Conservation (phyloP, 2,797 vertebrate species). For the Macropus fuliginosus region DNA sequence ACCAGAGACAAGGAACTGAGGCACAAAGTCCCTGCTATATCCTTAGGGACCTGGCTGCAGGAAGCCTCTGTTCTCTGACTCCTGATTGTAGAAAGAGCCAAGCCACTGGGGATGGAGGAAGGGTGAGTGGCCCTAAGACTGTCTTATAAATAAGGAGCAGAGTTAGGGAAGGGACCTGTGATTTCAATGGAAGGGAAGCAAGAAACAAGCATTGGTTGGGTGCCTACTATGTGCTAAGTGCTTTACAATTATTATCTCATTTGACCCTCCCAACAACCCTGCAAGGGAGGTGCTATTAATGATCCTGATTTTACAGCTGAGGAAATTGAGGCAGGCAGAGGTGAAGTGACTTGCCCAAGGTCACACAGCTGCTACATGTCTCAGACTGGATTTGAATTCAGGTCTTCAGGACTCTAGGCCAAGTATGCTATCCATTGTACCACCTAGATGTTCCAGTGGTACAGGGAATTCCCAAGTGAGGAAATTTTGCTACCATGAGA, state of each 20-base stretch:
- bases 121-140: too few species aligned
- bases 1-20: neutral
- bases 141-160: too few species aligned
- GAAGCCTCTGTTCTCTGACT: neutral
- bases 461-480: too few species aligned
- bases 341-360: neutral
- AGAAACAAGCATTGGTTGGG: neutral
- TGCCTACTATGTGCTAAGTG: neutral
- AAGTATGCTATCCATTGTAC: too few species aligned
- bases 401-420: too few species aligned
- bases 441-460: too few species aligned
- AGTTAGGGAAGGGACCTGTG: neutral
- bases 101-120: neutral
- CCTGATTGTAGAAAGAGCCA: too few species aligned
- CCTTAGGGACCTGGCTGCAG: neutral
- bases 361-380: neutral
- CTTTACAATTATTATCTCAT: too few species aligned
- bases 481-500: too few species aligned
- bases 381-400: neutral
- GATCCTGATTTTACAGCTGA: neutral
- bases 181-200: neutral
- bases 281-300: neutral
- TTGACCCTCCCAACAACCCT: neutral
- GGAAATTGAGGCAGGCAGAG: neutral
- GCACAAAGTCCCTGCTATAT: neutral